Evolutionary conservation across 2,797 vertebrate species (phyloP), one percentile per base, ranked within the genome.

Genomic region (Odontamblyopus rebecca): DNA sequence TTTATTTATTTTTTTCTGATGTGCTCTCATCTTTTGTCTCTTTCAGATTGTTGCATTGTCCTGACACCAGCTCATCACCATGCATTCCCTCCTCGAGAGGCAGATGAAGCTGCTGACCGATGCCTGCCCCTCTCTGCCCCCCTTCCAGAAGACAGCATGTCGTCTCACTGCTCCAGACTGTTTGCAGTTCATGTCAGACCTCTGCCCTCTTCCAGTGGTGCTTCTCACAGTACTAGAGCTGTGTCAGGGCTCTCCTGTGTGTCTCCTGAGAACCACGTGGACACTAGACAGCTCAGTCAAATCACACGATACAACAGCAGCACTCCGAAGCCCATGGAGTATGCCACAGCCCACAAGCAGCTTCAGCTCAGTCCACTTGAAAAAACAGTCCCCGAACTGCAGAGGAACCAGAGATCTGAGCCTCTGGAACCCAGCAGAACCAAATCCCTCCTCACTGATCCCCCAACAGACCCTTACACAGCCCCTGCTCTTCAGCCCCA

Each of bases 61-160:
- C 95, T 93, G 90, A 93, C 85, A 90, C 89, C 94, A 69, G 81
- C 84, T 79, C 86, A 92, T 74, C 93, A 93, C 79, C 92, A 91
- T 82, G 91, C 89, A 87, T 91, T 89, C 89, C 92, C 95, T 88
- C 94, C 94, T 87, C 94, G 93, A 23, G 96, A 94, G 73, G 88
- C 91, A 8, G 95, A 95, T 88, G 94, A 96, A 85, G 63, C 88
- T 78, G 91, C 68, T 74, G 92, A 93, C 71, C 87, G 66, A 73
- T 79, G 76, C 75, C 78, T 73, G 62, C 81, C 77, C 83, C 74
- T 67, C 27, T 91, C 87, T 13, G 80, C 82, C 68, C 74, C 78
- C 79, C 77, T 84, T 80, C 77, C 80, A 78, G 88, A 82, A 65
- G 72, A 78, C 61, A 64, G 62, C 32, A 79, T 66, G 61, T 81